Percentiles rank a stretch among this genome's conserved stretches.
Conservation (phyloP, 1,140 invertebrate genomes). For the Trissolcus basalis region DNA sequence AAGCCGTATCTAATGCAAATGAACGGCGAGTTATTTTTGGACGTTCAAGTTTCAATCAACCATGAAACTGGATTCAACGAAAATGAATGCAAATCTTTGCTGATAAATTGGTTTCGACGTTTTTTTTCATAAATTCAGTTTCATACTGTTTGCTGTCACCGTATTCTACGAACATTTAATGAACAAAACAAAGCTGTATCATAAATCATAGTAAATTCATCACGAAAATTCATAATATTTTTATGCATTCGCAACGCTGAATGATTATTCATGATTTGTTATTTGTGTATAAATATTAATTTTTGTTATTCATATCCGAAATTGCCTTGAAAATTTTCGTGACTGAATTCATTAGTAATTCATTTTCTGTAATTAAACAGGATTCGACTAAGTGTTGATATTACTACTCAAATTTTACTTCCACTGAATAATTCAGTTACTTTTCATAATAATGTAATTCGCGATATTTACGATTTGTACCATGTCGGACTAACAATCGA, state of each 20-base stretch:
- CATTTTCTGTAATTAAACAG: too few species aligned
- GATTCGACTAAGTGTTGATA: too few species aligned
- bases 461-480: too few species aligned
- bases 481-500: too few species aligned
- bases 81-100: slow-evolving; percentile 17
- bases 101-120: slow-evolving; percentile 8
- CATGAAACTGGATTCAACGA: slow-evolving; percentile 8
- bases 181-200: background rate
- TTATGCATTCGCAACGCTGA: too few species aligned
- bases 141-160: background rate
- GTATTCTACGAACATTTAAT: background rate
- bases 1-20: slow-evolving; percentile 6
- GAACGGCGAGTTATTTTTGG: slow-evolving; percentile 4
- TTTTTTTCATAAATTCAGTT: slow-evolving; percentile 13
- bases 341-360: background rate
- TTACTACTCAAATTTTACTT: too few species aligned
- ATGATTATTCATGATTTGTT: too few species aligned
- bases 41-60: slow-evolving; percentile 17
- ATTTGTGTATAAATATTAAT: too few species aligned
- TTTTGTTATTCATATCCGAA: too few species aligned
- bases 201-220: background rate
- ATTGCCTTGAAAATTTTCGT: background rate
- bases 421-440: too few species aligned
- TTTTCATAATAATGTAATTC: too few species aligned
- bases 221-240: too few species aligned